phyloP scores from a whole-genome alignment of 1,140 invertebrate species.

The Drosophila miranda region DNA sequence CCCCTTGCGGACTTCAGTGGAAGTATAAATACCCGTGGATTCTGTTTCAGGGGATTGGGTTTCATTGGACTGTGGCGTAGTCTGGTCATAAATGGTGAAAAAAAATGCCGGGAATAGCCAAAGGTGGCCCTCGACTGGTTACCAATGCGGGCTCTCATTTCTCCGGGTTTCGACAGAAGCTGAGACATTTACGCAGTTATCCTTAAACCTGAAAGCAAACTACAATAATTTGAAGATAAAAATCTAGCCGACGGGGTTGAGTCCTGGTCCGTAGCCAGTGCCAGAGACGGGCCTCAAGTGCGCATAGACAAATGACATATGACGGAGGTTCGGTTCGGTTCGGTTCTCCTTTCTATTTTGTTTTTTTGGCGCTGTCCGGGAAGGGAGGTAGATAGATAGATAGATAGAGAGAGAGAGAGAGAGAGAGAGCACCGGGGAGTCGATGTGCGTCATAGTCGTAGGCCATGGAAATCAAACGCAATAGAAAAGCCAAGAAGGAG shows the following conservation, averaged over 20 bases:
- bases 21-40: too few relatives aligned
- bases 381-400: too few relatives aligned
- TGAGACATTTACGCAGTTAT: slow-evolving; percentile 20
- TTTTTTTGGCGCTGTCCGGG: neutral
- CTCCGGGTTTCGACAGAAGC: too few relatives aligned
- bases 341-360: slow-evolving; percentile 16
- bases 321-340: slow-evolving; percentile 1
- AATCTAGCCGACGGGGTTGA: slow-evolving; percentile 60
- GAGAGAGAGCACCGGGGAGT: neutral
- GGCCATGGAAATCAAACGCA: slow-evolving; percentile 75
- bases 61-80: too few relatives aligned
- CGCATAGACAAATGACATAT: slow-evolving; percentile 67
- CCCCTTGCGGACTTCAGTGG: too few relatives aligned
- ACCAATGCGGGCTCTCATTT: too few relatives aligned
- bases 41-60: too few relatives aligned
- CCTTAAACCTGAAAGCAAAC: slow-evolving; percentile 63
- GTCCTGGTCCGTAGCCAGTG: neutral
- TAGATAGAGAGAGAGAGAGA: neutral
- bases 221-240: slow-evolving; percentile 63
- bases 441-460: slow-evolving; percentile 71
- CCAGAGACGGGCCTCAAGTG: slow-evolving; percentile 32
- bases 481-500: slow-evolving; percentile 63
- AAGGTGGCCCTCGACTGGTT: too few relatives aligned
- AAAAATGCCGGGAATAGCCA: too few relatives aligned
- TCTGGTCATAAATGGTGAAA: too few relatives aligned